Percentiles rank a stretch among this genome's conserved stretches.
Conservation (phyloP, 1,140 invertebrate species). For the Papilio aristodemus region DNA sequence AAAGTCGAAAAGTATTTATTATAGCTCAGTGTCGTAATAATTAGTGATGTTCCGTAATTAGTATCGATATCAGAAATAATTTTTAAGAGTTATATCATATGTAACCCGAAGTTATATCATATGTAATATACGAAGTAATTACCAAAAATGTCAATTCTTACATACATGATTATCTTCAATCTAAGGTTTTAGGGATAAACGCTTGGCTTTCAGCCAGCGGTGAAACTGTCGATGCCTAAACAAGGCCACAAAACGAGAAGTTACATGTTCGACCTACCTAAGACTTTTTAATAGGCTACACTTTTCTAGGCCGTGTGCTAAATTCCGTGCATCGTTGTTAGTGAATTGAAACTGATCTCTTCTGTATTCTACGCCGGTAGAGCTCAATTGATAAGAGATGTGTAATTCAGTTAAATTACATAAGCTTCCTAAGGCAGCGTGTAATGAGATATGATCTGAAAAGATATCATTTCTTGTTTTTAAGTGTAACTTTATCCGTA, state of each 20-base stretch:
- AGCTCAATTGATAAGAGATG: conserved; percentile 66
- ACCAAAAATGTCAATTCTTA: too few species aligned
- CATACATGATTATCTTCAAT: background rate
- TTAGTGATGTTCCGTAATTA: too few species aligned
- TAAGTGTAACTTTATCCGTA: background rate
- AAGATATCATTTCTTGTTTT: conserved; percentile 34
- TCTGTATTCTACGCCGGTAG: conserved; percentile 66
- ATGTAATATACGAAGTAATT: too few species aligned
- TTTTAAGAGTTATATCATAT: too few species aligned
- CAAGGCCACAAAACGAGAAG: background rate
- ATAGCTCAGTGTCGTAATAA: too few species aligned
- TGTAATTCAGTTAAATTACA: conserved; percentile 74
- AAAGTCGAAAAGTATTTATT: too few species aligned
- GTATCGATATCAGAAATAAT: too few species aligned
- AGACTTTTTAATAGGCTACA: conserved; percentile 61
- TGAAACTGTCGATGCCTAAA: background rate
- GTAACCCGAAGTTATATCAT: too few species aligned
- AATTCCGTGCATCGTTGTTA: conserved; percentile 73
- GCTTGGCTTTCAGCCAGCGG: background rate
- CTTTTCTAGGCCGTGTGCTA: conserved; percentile 74
- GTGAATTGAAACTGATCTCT: conserved; percentile 76
- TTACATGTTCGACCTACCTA: conserved; percentile 48
- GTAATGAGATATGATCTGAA: conserved; percentile 77
- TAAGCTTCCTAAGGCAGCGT: conserved; percentile 72
- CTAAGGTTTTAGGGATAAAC: background rate